These are phyloP conservation scores for Gavia stellata DNA, from an alignment of 2,113 vertebrate species.

Conservation along the genomic window DNA sequence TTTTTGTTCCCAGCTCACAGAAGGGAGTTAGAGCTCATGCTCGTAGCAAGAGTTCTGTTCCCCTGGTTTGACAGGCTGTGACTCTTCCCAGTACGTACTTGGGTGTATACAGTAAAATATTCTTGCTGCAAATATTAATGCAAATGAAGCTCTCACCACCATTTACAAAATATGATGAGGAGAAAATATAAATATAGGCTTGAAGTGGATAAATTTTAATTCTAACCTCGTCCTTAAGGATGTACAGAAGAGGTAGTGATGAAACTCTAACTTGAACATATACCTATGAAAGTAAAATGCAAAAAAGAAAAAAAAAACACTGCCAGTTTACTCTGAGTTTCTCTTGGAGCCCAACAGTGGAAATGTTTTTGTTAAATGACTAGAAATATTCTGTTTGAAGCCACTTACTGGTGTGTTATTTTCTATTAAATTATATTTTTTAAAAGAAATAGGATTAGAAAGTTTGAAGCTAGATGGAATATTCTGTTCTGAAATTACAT, in stretches of 20 bases:
- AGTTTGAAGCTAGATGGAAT: not conserved
- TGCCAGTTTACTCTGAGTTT: not conserved
- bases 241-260: not conserved
- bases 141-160: not conserved
- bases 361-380: not conserved
- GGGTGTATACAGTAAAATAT: not conserved
- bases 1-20: not conserved
- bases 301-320: not conserved
- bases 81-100: not conserved
- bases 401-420: fast-evolving
- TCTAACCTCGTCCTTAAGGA: not conserved
- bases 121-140: not conserved
- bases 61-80: not conserved
- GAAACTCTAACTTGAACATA: not conserved
- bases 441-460: not conserved
- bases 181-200: not conserved
- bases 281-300: not conserved
- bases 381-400: not conserved
- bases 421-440: not conserved
- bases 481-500: not conserved
- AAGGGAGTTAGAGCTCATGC: not conserved
- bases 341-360: not conserved
- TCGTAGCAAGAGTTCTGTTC: not conserved
- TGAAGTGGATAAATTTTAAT: not conserved
- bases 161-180: not conserved